Conservation (phyloP, 2,797 vertebrate genomes). For the Nasua narica region DNA sequence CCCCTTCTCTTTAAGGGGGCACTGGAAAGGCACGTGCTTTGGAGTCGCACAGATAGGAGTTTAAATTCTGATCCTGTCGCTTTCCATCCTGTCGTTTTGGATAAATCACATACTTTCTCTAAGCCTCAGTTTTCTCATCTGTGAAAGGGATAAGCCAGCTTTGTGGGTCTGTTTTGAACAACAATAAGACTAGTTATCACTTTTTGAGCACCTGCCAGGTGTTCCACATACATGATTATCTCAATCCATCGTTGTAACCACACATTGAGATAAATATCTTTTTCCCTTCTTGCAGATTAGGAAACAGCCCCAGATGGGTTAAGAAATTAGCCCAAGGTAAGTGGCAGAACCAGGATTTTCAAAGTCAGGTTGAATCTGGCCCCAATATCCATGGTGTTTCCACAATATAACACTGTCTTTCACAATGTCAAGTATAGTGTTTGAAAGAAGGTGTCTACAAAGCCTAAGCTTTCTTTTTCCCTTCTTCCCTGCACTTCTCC, state of each 20-base stretch:
- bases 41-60: neutral
- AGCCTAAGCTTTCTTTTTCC: neutral
- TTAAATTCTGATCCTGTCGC: neutral
- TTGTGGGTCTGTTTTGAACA: constrained; percentile 8
- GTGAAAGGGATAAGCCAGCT: neutral
- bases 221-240: constrained; percentile 33
- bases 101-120: neutral
- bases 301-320: constrained; percentile 14
- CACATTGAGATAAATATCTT: constrained; percentile 19
- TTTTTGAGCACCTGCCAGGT: constrained; percentile 9
- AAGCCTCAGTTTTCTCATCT: neutral
- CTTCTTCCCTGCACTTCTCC: neutral
- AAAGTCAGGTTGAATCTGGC: constrained; percentile 22
- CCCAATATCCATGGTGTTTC: neutral
- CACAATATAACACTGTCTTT: neutral
- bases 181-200: neutral
- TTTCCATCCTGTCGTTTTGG: neutral
- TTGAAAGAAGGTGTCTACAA: neutral
- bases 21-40: neutral
- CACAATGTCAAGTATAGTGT: neutral
- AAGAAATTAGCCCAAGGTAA: constrained; percentile 19
- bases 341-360: neutral
- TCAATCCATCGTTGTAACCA: neutral
- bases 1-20: neutral
- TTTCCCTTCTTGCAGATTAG: neutral